Evolutionary conservation across 2,113 vertebrate species (phyloP), one percentile per base, ranked within the genome.

Genomic region (Trogon surrucura): DNA sequence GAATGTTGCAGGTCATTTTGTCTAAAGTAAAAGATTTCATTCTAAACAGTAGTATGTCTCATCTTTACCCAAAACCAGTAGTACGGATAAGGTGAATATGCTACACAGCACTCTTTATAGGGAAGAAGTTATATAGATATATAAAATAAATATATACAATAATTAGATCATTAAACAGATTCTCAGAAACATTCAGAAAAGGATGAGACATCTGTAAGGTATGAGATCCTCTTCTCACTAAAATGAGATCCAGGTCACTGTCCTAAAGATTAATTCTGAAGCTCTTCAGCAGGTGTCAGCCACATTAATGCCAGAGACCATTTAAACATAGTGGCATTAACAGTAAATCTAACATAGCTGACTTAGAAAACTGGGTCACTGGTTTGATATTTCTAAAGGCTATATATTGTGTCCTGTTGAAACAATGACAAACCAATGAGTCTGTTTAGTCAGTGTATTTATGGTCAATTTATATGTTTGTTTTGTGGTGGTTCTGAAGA

Each of bases 271-370:
- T 96, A 96, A 95, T 82, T 96, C 93, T 62, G 73, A 94, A 96
- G 62, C 69, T 91, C 54, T 77, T 85, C 77, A 82, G 54, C 74
- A 88, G 29, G 82, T 81, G 79, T 94, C 92, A 97, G 93, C 93
- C 80, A 22, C 80, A 75, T 93, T 95, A 94, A 91, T 62, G 50
- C 82, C 95, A 95, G 81, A 78, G 48, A 16, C 30, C 80, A 82
- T 85, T 91, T 87, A 74, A 88, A 85, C 53, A 26, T 51, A 26
- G 66, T 89, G 20, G 26, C 84, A 96, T 96, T 96, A 58, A 34
- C 72, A 95, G 70, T 86, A 95, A 97, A 97, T 91, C 94, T 97
- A 95, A 86, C 85, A 70, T 67, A 91, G 73, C 75, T 89, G 84
- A 95, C 56, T 69, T 1, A 85, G 34, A 83, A 97, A 97, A 95